Percentiles rank a stretch among this genome's conserved stretches.
phyloP scores from a whole-genome alignment of 2,113 vertebrate species.

The Leucopternis melanops region DNA sequence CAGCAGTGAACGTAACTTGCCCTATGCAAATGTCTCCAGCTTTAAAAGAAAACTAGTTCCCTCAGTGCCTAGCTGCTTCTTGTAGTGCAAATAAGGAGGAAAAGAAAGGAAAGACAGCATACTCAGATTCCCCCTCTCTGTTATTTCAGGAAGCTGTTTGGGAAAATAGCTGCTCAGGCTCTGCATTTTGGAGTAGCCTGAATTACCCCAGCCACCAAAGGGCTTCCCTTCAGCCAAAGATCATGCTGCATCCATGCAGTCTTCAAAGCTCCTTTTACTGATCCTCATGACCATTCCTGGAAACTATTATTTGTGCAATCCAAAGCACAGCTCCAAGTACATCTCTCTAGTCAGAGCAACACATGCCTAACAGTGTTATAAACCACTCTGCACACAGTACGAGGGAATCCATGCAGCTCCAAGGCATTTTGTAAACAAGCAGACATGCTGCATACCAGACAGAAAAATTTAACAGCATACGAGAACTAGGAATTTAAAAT shows the following conservation, averaged over 20 bases:
- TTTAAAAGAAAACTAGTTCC: not conserved
- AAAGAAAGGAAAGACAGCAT: not conserved
- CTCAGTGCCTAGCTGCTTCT: not conserved
- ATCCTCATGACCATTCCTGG: constrained; percentile 38
- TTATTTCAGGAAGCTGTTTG: not conserved
- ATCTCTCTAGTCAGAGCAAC: not conserved
- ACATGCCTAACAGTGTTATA: not conserved
- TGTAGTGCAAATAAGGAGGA: constrained; percentile 15
- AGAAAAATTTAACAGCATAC: not conserved
- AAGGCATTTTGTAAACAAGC: constrained; percentile 13
- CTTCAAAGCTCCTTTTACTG: not conserved
- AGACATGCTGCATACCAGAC: not conserved
- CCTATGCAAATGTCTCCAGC: not conserved
- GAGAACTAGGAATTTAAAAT: not conserved
- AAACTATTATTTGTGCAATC: not conserved
- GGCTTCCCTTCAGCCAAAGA: not conserved
- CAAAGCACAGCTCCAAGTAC: not conserved
- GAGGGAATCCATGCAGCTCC: not conserved
- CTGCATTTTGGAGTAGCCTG: not conserved
- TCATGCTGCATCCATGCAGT: not conserved
- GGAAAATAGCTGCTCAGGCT: not conserved
- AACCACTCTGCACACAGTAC: not conserved
- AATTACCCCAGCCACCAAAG: not conserved
- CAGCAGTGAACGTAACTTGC: not conserved
- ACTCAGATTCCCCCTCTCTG: not conserved